phyloP scores from a whole-genome alignment of 2,888 invertebrate genomes.

The Heliconius hortense region DNA sequence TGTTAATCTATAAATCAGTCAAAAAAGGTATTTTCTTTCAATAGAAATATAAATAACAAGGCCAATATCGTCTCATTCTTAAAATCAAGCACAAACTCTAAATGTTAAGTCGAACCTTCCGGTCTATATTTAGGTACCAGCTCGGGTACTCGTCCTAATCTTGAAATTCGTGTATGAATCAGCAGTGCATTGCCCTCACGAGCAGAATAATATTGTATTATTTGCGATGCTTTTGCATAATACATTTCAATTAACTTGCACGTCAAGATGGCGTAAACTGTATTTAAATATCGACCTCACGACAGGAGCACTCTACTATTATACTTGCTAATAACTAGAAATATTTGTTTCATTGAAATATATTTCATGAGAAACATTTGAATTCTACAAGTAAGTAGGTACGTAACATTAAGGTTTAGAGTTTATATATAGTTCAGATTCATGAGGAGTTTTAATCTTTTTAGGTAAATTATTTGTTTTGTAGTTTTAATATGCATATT shows the following conservation, averaged over 20 bases:
- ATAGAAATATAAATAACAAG: not conserved
- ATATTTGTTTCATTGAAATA: conserved; percentile 42
- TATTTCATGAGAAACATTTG: conserved; percentile 25
- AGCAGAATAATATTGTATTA: conserved; percentile 29
- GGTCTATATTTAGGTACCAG: conserved; percentile 53
- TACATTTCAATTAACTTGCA: conserved; percentile 71
- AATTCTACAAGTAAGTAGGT: not conserved
- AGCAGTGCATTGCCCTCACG: conserved; percentile 52
- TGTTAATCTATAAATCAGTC: not conserved
- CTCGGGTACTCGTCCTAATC: conserved; percentile 54
- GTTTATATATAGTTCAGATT: too few relatives aligned
- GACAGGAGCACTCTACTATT: conserved; percentile 54
- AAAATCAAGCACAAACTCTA: conserved; percentile 33
- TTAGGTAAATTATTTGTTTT: not conserved
- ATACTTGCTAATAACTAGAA: conserved; percentile 51
- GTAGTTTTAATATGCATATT: too few relatives aligned
- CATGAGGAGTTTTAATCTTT: not conserved
- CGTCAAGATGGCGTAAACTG: conserved; percentile 62
- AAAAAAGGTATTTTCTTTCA: not conserved
- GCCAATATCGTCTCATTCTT: conserved; percentile 22
- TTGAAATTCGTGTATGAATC: conserved; percentile 56
- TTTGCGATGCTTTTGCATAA: conserved; percentile 62
- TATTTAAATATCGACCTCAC: conserved; percentile 72
- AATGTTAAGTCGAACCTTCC: conserved; percentile 45
- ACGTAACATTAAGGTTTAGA: not conserved